Base-by-base conservation (phyloP, 2,113 vertebrate species). In the Halichoeres trimaculatus region DNA sequence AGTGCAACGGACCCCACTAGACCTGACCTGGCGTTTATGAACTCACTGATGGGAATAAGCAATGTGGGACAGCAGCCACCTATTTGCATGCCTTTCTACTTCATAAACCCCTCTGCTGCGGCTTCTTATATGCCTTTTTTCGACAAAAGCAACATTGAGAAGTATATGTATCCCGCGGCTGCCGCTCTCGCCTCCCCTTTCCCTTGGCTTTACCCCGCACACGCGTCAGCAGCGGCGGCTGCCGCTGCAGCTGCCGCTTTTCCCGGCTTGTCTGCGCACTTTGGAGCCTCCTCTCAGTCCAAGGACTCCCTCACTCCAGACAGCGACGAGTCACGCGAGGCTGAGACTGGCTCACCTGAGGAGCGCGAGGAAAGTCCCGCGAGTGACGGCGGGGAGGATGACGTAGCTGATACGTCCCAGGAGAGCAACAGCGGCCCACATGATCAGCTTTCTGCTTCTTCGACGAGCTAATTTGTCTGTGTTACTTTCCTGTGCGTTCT, bases 11-110 rank as follows among this genome's bases (percentile, higher is more conserved):
- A 94, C 24, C 63, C 85, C 41, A 63, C 34, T 62, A 90, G 94
- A 65, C 91, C 95, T 0, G 95, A 96, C 23, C 51, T 95, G 75
- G 92, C 95, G 19, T 88, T 96, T 36, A 94, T 97, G 82, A 94
- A 95, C 93, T 95, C 97, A 40, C 81, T 97, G 71, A 94, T 97
- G 94, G 96, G 95, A 76, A 92, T 96, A 85, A 95, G 94, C 30
- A 89, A 86, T 54, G 91, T 95, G 51, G 95, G 95, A 85, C 97
- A 95, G 84, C 95, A 96, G 47, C 88, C 96, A 3, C 92, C 96
- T 1, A 95, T 98, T 84, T 98, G 97, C 93, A 93, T 97, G 93
- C 97, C 97, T 64, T 95, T 96, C 85, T 96, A 95, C 83, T 96
- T 98, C 93, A 96, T 97, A 83, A 95, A 96, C 87, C 94, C 97